Percentiles rank a stretch among this genome's conserved stretches.
Conservation (phyloP, 2,797 vertebrate genomes). For the Mus minutoides region DNA sequence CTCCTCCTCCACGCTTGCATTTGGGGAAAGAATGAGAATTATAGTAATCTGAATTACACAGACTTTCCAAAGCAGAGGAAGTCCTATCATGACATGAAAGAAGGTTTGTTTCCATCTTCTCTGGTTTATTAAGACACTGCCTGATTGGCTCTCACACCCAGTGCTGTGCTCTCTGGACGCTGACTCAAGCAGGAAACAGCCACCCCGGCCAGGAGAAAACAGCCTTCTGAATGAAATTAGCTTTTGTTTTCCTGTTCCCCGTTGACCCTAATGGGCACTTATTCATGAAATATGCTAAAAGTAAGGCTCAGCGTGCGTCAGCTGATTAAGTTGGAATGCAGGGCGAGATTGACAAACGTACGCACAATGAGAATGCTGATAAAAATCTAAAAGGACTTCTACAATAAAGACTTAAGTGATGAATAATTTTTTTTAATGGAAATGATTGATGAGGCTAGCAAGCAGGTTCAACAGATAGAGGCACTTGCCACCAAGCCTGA, state of each 20-base stretch:
- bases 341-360: neutral
- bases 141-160: neutral
- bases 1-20: conserved; percentile 54
- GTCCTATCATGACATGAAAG: neutral
- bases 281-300: conserved; percentile 25
- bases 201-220: conserved; percentile 1
- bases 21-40: conserved; percentile 65
- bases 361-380: neutral
- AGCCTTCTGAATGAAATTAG: conserved; percentile 61
- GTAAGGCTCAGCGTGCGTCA: neutral
- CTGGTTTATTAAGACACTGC: conserved; percentile 61
- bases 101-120: conserved; percentile 51
- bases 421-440: neutral
- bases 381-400: neutral
- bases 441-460: neutral
- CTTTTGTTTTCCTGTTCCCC: conserved; percentile 58
- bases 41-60: conserved; percentile 49
- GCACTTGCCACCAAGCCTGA: neutral
- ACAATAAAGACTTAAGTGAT: neutral
- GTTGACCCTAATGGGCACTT: conserved; percentile 52
- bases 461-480: neutral
- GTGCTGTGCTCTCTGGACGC: conserved; percentile 16
- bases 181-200: conserved; percentile 55
- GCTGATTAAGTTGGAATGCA: neutral
- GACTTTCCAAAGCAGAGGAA: conserved; percentile 67